Percentiles rank a stretch among this genome's conserved stretches.
Evolutionary conservation across 2,113 vertebrate species (phyloP).

Genomic region (Pao palembangensis): DNA sequence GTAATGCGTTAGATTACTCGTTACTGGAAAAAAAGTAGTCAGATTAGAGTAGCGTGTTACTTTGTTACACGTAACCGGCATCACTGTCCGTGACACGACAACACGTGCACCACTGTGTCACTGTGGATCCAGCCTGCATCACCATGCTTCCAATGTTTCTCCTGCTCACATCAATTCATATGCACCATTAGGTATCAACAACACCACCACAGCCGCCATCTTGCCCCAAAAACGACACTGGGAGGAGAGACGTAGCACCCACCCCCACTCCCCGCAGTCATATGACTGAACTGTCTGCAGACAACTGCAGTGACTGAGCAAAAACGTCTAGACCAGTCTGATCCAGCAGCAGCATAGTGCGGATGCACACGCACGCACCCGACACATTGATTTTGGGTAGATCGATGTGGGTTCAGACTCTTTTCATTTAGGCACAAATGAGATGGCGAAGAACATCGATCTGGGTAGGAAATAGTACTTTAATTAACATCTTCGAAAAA

Average conservation of each 20-base stretch:
- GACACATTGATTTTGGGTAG: background rate
- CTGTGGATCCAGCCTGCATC: background rate
- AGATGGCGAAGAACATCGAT: background rate
- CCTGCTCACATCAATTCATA: constrained; percentile 24
- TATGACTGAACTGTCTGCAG: constrained; percentile 57
- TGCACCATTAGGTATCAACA: constrained; percentile 31
- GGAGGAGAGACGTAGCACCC: constrained; percentile 44
- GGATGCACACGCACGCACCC: constrained; percentile 2
- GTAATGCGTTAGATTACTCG: too few relatives aligned
- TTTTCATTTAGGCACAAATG: background rate
- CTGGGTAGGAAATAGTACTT: background rate
- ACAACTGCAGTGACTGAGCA: constrained; percentile 63
- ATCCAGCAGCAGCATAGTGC: constrained; percentile 30
- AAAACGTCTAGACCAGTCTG: constrained; percentile 56
- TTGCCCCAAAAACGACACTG: constrained; percentile 52
- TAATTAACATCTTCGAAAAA: background rate
- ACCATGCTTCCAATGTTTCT: background rate
- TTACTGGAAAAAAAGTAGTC: too few relatives aligned
- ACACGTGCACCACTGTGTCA: background rate
- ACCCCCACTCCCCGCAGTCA: constrained; percentile 32
- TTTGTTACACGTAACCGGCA: too few relatives aligned
- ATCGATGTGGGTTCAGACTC: background rate
- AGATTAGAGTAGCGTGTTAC: too few relatives aligned
- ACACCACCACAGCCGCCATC: constrained; percentile 64
- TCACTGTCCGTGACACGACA: background rate